Conservation (phyloP, 1,140 invertebrate species). For the Bombus affinis region DNA sequence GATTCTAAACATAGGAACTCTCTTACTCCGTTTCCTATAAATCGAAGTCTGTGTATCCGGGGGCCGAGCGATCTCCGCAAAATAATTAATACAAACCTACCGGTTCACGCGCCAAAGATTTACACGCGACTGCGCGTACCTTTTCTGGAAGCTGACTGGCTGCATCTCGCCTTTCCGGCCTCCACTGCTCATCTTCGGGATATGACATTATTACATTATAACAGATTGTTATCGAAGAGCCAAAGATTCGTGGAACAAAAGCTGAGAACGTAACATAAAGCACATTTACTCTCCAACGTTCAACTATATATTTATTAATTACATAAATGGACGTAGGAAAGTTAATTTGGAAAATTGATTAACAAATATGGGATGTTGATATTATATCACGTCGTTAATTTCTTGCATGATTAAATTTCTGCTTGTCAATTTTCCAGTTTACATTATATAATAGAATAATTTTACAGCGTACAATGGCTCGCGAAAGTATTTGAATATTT, state of each 20-base stretch:
- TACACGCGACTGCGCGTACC: conserved; percentile 23
- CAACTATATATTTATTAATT: neutral
- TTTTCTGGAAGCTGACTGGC: conserved; percentile 22
- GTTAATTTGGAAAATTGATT: neutral
- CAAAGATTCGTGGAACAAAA: conserved; percentile 52
- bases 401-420: neutral
- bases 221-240: conserved; percentile 48
- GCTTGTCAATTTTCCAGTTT: no score
- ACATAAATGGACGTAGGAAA: neutral
- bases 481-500: neutral
- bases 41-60: conserved; percentile 12
- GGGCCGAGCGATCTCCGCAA: conserved; percentile 11
- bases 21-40: conserved; percentile 49
- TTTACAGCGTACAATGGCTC: neutral
- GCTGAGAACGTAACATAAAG: conserved; percentile 39
- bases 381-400: neutral
- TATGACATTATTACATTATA: conserved; percentile 62
- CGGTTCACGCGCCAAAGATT: conserved; percentile 33
- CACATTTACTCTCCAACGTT: conserved; percentile 10
- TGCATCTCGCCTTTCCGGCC: conserved; percentile 10
- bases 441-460: no score
- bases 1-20: conserved; percentile 49
- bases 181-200: neutral
- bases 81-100: conserved; percentile 58
- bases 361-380: neutral